phyloP scores from a whole-genome alignment of 2,113 vertebrate species.

The Struthio camelus region DNA sequence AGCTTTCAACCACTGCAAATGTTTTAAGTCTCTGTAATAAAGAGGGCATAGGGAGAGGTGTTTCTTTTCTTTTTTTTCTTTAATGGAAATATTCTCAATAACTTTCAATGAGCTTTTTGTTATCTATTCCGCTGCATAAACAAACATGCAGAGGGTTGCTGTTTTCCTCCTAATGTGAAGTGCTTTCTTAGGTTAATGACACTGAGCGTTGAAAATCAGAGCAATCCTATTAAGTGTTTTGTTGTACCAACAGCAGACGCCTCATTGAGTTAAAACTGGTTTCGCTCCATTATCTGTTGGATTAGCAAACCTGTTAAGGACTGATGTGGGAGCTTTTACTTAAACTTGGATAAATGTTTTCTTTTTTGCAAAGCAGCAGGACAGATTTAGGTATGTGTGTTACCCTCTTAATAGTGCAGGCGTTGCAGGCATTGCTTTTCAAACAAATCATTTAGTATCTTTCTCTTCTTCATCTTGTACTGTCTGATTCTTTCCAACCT shows the following conservation, averaged over 20 bases:
- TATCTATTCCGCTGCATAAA: background rate
- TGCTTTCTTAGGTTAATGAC: slow-evolving; percentile 36
- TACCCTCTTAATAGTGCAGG: background rate
- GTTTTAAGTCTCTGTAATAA: background rate
- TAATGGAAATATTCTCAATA: background rate
- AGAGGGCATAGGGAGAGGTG: background rate
- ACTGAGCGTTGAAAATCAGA: slow-evolving; percentile 38
- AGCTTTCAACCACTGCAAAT: background rate
- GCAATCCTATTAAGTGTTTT: slow-evolving; percentile 28
- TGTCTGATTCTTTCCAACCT: background rate
- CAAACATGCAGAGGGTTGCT: background rate
- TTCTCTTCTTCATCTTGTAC: background rate
- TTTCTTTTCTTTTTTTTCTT: background rate
- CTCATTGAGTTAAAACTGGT: slow-evolving; percentile 56
- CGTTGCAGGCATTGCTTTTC: background rate
- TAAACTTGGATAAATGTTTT: background rate
- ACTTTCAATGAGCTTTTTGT: background rate
- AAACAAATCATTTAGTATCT: background rate
- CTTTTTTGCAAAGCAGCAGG: slow-evolving; percentile 1
- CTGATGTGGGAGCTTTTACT: slow-evolving; percentile 9
- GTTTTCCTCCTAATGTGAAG: background rate
- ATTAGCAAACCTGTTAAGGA: slow-evolving; percentile 12
- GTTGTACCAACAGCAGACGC: slow-evolving; percentile 13
- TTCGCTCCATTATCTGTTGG: slow-evolving; percentile 49
- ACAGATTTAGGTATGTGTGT: background rate